Percentiles rank a stretch among this genome's conserved stretches.
phyloP scores from a whole-genome alignment of 2,888 invertebrate species.

The Hyppa rectilinea region DNA sequence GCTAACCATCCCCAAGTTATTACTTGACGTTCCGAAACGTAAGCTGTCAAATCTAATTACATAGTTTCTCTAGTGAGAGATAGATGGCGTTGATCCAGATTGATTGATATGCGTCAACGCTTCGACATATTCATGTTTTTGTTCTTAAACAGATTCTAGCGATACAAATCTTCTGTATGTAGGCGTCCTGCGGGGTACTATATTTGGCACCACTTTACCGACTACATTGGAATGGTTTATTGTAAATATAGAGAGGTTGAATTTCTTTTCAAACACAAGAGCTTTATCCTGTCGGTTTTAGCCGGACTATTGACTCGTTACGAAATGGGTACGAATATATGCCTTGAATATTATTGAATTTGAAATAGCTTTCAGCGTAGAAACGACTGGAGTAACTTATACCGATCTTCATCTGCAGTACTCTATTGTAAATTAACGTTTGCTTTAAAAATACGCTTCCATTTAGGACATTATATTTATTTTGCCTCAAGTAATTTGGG shows the following conservation, averaged over 20 bases:
- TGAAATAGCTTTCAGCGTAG: conserved; percentile 45
- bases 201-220: conserved; percentile 31
- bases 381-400: conserved; percentile 28
- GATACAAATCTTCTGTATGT: conserved; percentile 15
- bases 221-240: conserved; percentile 35
- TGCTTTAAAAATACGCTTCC: background rate
- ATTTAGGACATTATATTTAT: conserved; percentile 1
- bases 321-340: conserved; percentile 51
- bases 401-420: conserved; percentile 37
- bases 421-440: conserved; percentile 30
- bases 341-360: conserved; percentile 58
- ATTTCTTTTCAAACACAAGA: conserved; percentile 28
- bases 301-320: conserved; percentile 50
- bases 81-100: no score
- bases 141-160: background rate
- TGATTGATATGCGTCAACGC: no score
- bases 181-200: conserved; percentile 22
- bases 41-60: no score
- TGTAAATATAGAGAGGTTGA: conserved; percentile 38
- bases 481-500: background rate
- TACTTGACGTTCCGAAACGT: no score
- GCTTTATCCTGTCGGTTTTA: conserved; percentile 45
- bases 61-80: no score
- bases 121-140: background rate
- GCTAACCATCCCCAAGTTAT: no score